These are phyloP conservation scores for Eilema griseolum DNA, from an alignment of 2,888 invertebrate genomes.

Conservation along the genomic window DNA sequence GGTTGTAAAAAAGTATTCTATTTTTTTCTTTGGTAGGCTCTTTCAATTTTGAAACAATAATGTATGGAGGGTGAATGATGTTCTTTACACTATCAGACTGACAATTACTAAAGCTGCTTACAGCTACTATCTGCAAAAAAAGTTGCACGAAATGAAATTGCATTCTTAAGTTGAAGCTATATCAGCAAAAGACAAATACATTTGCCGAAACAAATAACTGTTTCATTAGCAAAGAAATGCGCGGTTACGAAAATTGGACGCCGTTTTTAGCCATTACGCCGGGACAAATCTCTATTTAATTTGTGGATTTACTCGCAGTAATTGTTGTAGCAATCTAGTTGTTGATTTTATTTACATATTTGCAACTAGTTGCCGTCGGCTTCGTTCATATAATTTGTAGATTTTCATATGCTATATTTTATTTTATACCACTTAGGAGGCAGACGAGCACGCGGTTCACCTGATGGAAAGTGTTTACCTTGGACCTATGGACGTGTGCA, in stretches of 20 bases:
- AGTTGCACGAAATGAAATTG: constrained; percentile 37
- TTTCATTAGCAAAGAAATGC: constrained; percentile 73
- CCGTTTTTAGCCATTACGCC: constrained; percentile 61
- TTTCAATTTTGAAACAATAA: no score
- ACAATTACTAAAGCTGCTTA: neutral
- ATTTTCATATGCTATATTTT: no score
- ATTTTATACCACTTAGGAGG: no score
- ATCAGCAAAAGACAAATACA: constrained; percentile 49
- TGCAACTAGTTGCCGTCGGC: neutral
- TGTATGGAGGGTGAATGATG: no score
- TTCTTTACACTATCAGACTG: neutral
- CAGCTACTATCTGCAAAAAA: constrained; percentile 28
- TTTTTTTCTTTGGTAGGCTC: no score
- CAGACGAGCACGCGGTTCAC: no score
- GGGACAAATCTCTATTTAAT: constrained; percentile 60
- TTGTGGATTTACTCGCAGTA: constrained; percentile 49
- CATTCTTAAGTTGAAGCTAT: constrained; percentile 44
- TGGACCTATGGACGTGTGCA: no score
- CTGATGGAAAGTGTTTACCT: no score
- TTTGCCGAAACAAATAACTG: constrained; percentile 63
- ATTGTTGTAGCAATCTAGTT: constrained; percentile 21
- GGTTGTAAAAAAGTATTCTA: no score
- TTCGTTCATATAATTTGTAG: neutral
- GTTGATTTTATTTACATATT: neutral
- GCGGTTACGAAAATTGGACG: constrained; percentile 67